phyloP scores from a whole-genome alignment of 2,797 vertebrate genomes.

The Pyrocephalus nanus region DNA sequence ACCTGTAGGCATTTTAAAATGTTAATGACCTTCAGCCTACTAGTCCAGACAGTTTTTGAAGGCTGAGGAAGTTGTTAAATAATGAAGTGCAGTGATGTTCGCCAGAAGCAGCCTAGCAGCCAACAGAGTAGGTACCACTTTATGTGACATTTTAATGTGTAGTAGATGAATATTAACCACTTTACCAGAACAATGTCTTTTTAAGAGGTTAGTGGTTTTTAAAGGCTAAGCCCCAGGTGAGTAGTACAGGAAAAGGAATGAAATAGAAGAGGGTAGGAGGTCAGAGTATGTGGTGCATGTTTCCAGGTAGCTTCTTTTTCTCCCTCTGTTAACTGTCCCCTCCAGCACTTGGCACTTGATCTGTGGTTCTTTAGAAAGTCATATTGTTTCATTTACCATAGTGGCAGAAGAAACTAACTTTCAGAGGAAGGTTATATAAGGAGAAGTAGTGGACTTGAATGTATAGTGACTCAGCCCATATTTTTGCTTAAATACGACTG shows the following conservation, averaged over 20 bases:
- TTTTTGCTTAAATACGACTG: background rate
- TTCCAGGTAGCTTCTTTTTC: conserved; percentile 26
- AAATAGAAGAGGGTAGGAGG: background rate
- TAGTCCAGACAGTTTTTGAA: background rate
- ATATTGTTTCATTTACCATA: background rate
- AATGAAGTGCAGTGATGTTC: background rate
- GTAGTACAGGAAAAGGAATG: background rate
- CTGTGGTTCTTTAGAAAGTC: background rate
- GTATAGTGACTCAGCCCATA: rapidly evolving
- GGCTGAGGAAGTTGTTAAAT: conserved; percentile 24
- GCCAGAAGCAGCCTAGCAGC: background rate
- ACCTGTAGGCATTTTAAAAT: conserved; percentile 11
- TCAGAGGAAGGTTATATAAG: background rate
- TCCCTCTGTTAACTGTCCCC: background rate
- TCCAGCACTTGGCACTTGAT: conserved; percentile 30
- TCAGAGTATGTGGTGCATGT: background rate
- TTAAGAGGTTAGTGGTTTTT: background rate
- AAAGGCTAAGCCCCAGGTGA: background rate
- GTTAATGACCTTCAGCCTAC: conserved; percentile 32
- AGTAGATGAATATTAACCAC: background rate
- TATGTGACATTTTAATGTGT: background rate
- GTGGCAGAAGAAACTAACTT: background rate
- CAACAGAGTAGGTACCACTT: background rate
- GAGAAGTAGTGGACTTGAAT: background rate
- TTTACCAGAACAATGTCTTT: background rate